phyloP scores from a whole-genome alignment of 2,797 vertebrate genomes.

The Platyrinchus mystaceus region DNA sequence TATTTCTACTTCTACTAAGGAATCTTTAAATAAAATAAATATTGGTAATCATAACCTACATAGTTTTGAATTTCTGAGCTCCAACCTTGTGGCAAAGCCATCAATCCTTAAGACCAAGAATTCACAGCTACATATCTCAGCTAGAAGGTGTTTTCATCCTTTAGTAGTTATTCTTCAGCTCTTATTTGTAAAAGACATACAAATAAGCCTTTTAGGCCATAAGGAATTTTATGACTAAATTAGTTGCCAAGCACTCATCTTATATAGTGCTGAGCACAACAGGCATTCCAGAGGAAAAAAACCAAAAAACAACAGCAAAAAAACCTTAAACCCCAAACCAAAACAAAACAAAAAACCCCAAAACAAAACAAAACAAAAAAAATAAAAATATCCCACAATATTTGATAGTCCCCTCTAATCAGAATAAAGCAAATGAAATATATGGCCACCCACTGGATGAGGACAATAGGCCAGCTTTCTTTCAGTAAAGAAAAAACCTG shows the following conservation, averaged over 20 bases:
- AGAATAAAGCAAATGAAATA: background rate
- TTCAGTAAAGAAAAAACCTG: background rate
- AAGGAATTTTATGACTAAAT: background rate
- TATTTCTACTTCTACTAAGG: background rate
- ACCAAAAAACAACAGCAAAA: background rate
- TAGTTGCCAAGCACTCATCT: background rate
- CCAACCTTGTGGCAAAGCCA: background rate
- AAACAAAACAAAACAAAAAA: background rate
- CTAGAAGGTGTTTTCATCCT: background rate
- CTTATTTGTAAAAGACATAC: background rate
- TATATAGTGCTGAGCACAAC: background rate
- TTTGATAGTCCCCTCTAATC: background rate
- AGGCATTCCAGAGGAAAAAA: background rate
- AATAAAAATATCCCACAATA: background rate
- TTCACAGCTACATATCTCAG: background rate
- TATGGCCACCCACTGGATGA: background rate
- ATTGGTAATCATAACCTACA: background rate
- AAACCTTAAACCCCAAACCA: too few species aligned
- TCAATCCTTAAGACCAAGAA: background rate
- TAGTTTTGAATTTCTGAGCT: background rate
- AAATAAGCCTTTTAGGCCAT: background rate
- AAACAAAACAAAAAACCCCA: too few species aligned
- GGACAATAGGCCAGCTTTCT: background rate
- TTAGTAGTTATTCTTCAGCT: background rate
- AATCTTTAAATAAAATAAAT: background rate